Evolutionary conservation across 2,113 vertebrate genomes (phyloP), one percentile per base, ranked within the genome.

Genomic region (Pygathrix nemaeus): DNA sequence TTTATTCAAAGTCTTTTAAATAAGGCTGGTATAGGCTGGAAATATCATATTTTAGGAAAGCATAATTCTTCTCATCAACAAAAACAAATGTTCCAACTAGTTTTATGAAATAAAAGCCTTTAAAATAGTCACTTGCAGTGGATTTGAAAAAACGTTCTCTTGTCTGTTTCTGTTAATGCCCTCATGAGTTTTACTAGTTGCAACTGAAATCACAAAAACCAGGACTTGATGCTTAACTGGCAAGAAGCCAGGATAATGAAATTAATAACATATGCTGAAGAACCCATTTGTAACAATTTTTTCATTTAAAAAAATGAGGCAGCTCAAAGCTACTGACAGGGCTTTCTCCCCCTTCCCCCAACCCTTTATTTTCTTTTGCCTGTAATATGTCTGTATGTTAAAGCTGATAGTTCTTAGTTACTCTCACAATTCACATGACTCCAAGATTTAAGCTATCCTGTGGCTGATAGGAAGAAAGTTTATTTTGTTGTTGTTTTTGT

Each of bases 221-320:
- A 98, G 94, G 97, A 96, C 97, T 96, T 99, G 98, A 99, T 98
- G 98, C 98, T 98, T 98, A 97, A 93, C 92, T 99, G 99, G 99
- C 98, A 98, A 98, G 97, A 97, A 96, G 98, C 99, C 99, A 99
- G 96, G 90, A 95, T 95, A 97, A 93, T 96, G 97, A 98, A 99
- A 99, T 99, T 99, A 99, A 98, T 98, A 99, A 99, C 99, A 99
- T 98, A 99, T 99, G 99, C 97, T 98, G 98, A 99, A 99, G 98
- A 99, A 98, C 95, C 97, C 98, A 98, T 99, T 99, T 99, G 98
- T 99, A 99, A 98, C 98, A 99, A 98, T 98, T 98, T 98, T 99
- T 99, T 97, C 98, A 98, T 98, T 79, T 79, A 92, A 97, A 98
- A 97, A 98, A 98, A 98, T 89, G 98, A 98, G 98, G 96, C 98